phyloP scores from a whole-genome alignment of 1,140 invertebrate genomes.

The Listronotus bonariensis region DNA sequence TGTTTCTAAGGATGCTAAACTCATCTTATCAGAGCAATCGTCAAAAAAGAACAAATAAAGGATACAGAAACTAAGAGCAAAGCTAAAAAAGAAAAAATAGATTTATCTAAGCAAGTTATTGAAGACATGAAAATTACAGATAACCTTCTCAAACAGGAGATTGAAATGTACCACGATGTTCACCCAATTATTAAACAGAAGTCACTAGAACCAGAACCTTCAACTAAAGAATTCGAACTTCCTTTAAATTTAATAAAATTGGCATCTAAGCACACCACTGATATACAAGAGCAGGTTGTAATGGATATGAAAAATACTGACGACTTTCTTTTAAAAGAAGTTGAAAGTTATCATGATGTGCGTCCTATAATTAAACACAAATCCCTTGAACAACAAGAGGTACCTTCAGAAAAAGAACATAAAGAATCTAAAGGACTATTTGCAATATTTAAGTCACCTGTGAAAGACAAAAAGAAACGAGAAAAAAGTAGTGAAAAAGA shows the following conservation, averaged over 20 bases:
- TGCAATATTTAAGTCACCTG: not conserved
- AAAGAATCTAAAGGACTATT: too few relatives aligned
- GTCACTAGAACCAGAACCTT: not conserved
- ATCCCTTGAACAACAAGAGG: not conserved
- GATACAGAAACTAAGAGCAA: conserved; percentile 5
- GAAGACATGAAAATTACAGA: conserved; percentile 27
- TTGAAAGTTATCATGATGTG: conserved; percentile 40
- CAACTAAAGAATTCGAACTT: not conserved
- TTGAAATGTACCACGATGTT: conserved; percentile 41
- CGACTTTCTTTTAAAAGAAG: conserved; percentile 39
- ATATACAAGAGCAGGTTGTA: too few relatives aligned
- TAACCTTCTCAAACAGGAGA: conserved; percentile 36
- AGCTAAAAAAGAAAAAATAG: not conserved
- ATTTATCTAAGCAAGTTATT: conserved; percentile 35
- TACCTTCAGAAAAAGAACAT: conserved; percentile 16
- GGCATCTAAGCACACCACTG: too few relatives aligned
- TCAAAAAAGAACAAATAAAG: conserved; percentile 12
- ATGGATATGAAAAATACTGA: conserved; percentile 35
- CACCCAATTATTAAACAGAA: conserved; percentile 8
- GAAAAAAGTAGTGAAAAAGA: conserved; percentile 18
- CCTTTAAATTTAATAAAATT: not conserved
- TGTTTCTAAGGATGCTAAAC: conserved; percentile 16
- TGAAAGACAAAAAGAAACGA: conserved; percentile 19
- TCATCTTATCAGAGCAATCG: conserved; percentile 25
- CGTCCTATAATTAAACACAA: not conserved